Evolutionary conservation across 53 echinoderm and acorn worm species (phyloP), one percentile per base, ranked within the genome.

Genomic region (Paracentrotus lividus): DNA sequence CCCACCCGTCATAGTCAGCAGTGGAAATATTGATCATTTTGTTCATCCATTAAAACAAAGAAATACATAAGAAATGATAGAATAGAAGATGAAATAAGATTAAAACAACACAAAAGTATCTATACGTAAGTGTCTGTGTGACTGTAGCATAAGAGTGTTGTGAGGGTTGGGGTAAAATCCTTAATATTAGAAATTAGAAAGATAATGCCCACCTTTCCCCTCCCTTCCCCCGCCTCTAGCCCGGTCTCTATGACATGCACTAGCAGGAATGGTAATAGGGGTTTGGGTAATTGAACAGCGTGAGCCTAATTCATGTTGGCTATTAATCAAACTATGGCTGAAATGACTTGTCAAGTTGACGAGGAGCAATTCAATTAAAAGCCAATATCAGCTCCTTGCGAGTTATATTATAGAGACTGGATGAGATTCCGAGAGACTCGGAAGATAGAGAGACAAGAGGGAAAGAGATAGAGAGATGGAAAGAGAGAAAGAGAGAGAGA

Each of bases 361-460:
- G 65, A 60, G 38, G 42, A 60, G 59, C 40, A 42, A 58, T 88
- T 88, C 64, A 88, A 88, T 88, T 88, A 88, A 88, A 59, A 88
- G 24, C 38, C 26, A 88, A 88, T 88, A 88, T 88, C 24, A 43
- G 2, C 57, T 64, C 64, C 36, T 61, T 57, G 18, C 3, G 23
- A 43, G 12, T 36, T 40, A 51, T 0, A 1, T 16, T 42, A 85
- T 45, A 51, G 43, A 20, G 18, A 77, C 7, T 45, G n/a, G 14
- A 10, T 44, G 78, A 78, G 26, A 45, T 8, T 44, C 14, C 1
- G 32, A 33, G 8, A 8, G 45, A n/a, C 47, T 6, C 29, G 78
- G 26, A 45, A 45, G 77, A 77, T 2, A 77, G 8, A 77, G 20
- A 15, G 18, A 42, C 40, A 7, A 77, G 20, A 15, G 18, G 23